These are phyloP conservation scores for Lutjanus argentimaculatus DNA, from an alignment of 2,797 vertebrate species.

Conservation along the genomic window DNA sequence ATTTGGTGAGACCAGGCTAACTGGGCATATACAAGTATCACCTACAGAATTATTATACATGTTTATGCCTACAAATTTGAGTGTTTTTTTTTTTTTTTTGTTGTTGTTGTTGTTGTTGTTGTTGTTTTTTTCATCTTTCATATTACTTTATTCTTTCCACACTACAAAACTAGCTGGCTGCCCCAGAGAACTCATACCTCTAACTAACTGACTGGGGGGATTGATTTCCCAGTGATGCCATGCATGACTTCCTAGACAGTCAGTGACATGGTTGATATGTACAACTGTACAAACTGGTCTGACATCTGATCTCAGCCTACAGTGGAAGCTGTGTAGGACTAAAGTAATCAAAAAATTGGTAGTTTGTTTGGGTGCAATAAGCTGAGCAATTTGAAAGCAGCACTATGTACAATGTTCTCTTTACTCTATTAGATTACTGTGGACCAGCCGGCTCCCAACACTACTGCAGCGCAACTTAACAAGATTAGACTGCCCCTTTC, in stretches of 20 bases:
- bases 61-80: too few species aligned
- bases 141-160: background rate
- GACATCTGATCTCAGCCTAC: too few species aligned
- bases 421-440: background rate
- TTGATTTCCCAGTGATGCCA: background rate
- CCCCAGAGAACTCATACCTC: background rate
- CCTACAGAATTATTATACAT: accelerated
- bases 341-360: background rate
- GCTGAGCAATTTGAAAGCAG: background rate
- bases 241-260: too few species aligned
- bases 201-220: background rate
- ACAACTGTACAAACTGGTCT: too few species aligned
- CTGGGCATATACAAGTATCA: too few species aligned
- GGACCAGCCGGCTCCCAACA: background rate
- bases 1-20: too few species aligned
- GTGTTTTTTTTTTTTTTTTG: too few species aligned
- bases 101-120: too few species aligned
- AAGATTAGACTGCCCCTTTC: background rate
- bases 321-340: background rate
- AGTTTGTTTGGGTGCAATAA: background rate
- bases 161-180: background rate
- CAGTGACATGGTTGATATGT: too few species aligned
- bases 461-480: background rate
- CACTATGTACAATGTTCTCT: background rate
- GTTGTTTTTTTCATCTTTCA: background rate